Evolutionary conservation across 2,797 vertebrate species (phyloP).

Genomic region (Sebastes steindachneri): DNA sequence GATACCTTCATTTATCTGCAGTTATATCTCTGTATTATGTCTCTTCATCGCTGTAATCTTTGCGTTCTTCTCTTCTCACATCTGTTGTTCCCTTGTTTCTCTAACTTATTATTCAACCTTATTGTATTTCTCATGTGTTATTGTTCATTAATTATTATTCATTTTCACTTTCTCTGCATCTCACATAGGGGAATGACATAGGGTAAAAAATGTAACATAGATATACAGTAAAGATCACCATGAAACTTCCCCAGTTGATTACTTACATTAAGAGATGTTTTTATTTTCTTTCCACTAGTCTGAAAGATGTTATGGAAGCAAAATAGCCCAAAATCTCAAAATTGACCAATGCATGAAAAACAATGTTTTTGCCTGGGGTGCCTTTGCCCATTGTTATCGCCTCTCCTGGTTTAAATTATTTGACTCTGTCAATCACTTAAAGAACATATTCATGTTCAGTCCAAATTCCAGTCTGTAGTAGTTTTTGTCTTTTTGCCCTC

Average conservation of each 20-base stretch:
- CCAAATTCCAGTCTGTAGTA: background rate
- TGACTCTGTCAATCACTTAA: background rate
- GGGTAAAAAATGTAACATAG: no score
- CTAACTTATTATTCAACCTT: background rate
- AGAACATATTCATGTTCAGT: background rate
- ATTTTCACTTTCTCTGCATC: background rate
- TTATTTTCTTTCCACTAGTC: no score
- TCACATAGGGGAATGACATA: background rate
- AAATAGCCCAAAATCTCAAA: no score
- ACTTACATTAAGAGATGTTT: no score
- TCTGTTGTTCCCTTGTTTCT: background rate
- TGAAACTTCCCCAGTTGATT: no score
- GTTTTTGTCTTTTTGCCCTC: background rate
- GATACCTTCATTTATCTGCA: slow-evolving; percentile 2
- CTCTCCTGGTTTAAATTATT: background rate
- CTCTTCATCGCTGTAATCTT: background rate
- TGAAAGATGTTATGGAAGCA: no score
- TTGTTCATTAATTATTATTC: background rate
- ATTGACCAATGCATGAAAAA: no score
- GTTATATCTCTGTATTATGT: background rate
- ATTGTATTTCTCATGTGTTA: background rate
- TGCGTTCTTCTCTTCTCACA: background rate
- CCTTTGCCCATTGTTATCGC: background rate
- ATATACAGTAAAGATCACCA: no score
- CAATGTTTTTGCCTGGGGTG: no score